phyloP scores from a whole-genome alignment of 2,888 invertebrate genomes.

The Zhengitettix transpicula region DNA sequence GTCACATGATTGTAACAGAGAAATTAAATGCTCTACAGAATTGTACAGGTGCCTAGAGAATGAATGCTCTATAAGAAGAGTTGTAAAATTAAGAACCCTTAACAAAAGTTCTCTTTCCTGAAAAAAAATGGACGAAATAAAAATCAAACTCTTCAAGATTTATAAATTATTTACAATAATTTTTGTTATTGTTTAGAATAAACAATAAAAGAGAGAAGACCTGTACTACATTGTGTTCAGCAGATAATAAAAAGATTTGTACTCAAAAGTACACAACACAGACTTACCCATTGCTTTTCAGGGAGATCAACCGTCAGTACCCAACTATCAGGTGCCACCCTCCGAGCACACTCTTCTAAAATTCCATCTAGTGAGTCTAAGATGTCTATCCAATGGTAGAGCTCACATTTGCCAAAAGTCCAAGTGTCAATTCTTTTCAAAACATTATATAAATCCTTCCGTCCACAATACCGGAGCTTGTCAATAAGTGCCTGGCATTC shows the following conservation, averaged over 20 bases:
- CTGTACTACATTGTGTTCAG: background rate
- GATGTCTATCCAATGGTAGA: slow-evolving; percentile 74
- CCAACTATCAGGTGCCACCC: slow-evolving; percentile 44
- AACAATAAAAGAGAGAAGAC: no score
- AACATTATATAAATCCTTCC: slow-evolving; percentile 46
- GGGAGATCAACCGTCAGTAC: slow-evolving; percentile 54
- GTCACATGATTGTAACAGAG: slow-evolving; percentile 59
- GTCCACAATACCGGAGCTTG: slow-evolving; percentile 46
- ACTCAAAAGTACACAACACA: slow-evolving; percentile 3
- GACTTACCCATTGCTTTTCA: slow-evolving; percentile 37
- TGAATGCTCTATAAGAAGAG: slow-evolving; percentile 70
- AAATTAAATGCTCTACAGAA: slow-evolving; percentile 69
- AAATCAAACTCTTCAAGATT: background rate
- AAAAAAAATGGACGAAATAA: slow-evolving; percentile 12
- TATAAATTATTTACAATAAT: no score
- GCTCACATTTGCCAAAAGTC: slow-evolving; percentile 75
- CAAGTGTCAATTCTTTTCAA: slow-evolving; percentile 58
- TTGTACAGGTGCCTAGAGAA: slow-evolving; percentile 75
- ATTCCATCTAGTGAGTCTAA: slow-evolving; percentile 59
- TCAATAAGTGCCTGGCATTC: slow-evolving; percentile 65
- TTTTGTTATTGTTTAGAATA: background rate
- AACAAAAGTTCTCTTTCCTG: slow-evolving; percentile 55
- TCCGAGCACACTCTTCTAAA: slow-evolving; percentile 53
- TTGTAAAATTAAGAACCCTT: slow-evolving; percentile 64
- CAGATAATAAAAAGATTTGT: background rate